Base-by-base conservation (phyloP, 2,888 invertebrate genomes). In the Dermolepida albohirtum region DNA sequence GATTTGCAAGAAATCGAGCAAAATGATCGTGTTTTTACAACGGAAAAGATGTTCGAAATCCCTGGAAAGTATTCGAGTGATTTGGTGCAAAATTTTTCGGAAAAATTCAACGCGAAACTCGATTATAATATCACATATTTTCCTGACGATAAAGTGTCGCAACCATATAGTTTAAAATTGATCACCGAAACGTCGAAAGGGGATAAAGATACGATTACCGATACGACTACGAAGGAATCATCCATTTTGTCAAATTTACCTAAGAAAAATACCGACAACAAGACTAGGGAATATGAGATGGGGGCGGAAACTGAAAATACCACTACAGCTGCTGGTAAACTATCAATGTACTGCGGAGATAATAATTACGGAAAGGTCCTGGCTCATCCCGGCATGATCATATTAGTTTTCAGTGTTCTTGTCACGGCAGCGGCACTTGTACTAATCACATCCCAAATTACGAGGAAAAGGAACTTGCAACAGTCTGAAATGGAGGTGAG, bases 401-500 rank as follows among this genome's bases (percentile, higher is more conserved):
- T 90, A 43, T 82, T 87, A 62, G 84, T 85, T 34, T 85, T 87
- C 52, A 87, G 88, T 50, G 81, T 87, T 12, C 81, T 88, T 72
- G 86, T 87, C 12, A 83, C 87, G 67, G 86, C 86, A 43, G 85
- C 87, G 1, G 86, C 87, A 76, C 82, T 87, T 22, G 83, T 83
- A 6, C 79, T 85, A 57, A 79, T 86, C 7, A 79, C 85, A 10
- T 82, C 84, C 11, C 81, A 84, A 70, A 81, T 84, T n/a, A 82
- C 82, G 8, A 71, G 75, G 22, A 77, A 78, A 41, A 75, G 76
- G 68, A 44, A 63, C 0, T 51, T 66, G 39, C 67, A 73, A 27
- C 74, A 77, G 62, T 84, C 86, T 69, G 84, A 85, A 75, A 85
- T 90, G 84, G 90, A 90, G 81, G 89, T 90, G 80, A 84, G 83